Percentiles rank a stretch among this genome's conserved stretches.
These are phyloP conservation scores for Melanchra persicariae DNA, from an alignment of 2,888 invertebrate genomes.

Conservation along the genomic window DNA sequence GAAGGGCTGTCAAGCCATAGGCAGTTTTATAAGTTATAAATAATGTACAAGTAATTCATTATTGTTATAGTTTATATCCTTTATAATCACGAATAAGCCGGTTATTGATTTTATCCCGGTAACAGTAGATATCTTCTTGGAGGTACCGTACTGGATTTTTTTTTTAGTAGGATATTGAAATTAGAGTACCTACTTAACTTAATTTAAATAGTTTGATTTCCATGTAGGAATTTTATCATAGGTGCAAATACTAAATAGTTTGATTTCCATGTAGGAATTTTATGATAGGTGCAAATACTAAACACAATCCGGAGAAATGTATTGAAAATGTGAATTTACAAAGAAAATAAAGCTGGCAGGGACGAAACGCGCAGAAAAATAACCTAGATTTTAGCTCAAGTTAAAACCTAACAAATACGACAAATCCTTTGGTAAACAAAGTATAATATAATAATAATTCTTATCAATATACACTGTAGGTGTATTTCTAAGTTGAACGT, in stretches of 20 bases:
- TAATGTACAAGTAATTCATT: no score
- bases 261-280: no score
- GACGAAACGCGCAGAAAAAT: not conserved
- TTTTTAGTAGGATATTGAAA: no score
- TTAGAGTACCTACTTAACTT: no score
- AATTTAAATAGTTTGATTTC: no score
- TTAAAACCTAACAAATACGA: conserved; percentile 19
- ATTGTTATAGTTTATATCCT: no score
- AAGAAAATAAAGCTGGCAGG: not conserved
- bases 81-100: not conserved
- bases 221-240: no score
- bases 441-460: conserved; percentile 29
- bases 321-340: not conserved
- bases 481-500: conserved; percentile 26
- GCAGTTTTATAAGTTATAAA: no score
- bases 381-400: conserved; percentile 2
- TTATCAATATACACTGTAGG: conserved; percentile 26
- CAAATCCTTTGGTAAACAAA: conserved; percentile 20
- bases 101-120: not conserved
- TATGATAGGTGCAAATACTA: not conserved
- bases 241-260: no score
- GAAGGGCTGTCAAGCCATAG: not conserved
- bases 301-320: not conserved
- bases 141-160: no score
- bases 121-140: not conserved